A percentile compares a stretch with the other conserved stretches of the same genome.
These are phyloP conservation scores for Rhabdornis inornatus DNA, from an alignment of 2,113 vertebrate species.

Conservation along the genomic window DNA sequence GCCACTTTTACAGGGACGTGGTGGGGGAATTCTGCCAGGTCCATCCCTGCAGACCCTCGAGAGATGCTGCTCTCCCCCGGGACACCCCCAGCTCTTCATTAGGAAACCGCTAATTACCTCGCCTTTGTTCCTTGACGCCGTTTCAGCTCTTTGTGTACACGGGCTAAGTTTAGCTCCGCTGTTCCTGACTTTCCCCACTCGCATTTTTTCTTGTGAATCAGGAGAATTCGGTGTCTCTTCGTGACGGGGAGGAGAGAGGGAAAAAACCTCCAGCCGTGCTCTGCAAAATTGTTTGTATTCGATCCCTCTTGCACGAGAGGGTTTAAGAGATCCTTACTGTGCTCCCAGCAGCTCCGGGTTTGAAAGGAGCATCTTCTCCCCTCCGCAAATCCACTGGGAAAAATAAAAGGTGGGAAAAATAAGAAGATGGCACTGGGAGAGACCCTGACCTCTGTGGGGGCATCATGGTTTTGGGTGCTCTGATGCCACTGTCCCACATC, in stretches of 20 bases:
- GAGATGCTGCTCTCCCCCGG: background rate
- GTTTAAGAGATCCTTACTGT: rapidly evolving
- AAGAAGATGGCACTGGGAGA: background rate
- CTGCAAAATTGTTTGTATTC: rapidly evolving
- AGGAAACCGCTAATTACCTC: background rate
- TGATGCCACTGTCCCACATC: background rate
- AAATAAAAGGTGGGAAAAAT: background rate
- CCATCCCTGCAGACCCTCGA: background rate
- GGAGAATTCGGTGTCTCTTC: background rate
- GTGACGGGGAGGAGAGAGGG: background rate
- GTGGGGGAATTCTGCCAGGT: background rate
- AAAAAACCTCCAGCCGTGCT: background rate
- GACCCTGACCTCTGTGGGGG: rapidly evolving
- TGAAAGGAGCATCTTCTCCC: background rate
- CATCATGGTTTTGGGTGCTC: background rate
- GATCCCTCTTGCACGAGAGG: rapidly evolving
- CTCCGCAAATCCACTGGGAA: background rate
- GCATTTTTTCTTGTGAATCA: background rate
- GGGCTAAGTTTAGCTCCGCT: background rate
- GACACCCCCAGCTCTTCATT: background rate
- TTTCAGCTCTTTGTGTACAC: rapidly evolving
- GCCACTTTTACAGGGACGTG: rapidly evolving
- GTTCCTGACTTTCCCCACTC: background rate
- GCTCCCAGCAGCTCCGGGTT: background rate
- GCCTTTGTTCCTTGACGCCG: rapidly evolving